Evolutionary conservation across 1,140 invertebrate genomes (phyloP).

Genomic region (Plutomurus gul): DNA sequence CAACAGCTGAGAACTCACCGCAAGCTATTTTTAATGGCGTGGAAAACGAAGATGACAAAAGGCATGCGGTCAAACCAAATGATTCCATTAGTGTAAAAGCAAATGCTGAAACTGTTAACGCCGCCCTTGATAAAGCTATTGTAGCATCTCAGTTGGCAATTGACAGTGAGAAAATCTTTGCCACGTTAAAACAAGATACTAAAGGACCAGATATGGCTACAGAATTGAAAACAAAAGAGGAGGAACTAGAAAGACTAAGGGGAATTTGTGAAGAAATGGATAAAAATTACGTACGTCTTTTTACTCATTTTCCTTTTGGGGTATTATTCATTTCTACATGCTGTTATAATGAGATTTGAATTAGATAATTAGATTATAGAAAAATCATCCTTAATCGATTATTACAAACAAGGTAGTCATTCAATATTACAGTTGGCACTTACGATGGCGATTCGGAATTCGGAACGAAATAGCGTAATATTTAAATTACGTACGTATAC

Average conservation of each 20-base stretch:
- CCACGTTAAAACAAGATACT: background rate
- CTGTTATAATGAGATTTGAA: no score
- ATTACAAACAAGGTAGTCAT: no score
- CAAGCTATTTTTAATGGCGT: background rate
- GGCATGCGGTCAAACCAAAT: no score
- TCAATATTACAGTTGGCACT: no score
- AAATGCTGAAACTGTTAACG: background rate
- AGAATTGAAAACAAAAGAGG: background rate
- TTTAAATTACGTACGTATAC: no score
- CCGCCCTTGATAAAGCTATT: background rate
- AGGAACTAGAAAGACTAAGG: background rate
- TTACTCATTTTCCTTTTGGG: no score
- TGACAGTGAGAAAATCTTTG: background rate
- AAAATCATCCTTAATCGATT: no score
- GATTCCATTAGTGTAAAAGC: background rate
- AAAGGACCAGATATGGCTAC: background rate
- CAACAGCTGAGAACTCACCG: conserved; percentile 37
- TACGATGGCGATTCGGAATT: no score
- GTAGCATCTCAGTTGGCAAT: background rate
- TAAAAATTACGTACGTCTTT: background rate
- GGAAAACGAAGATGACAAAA: background rate
- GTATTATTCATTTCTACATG: no score
- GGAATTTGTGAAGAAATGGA: background rate
- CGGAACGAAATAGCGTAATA: no score
- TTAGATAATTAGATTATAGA: no score